A percentile compares a stretch with the other conserved stretches of the same genome.
Evolutionary conservation across 2,113 vertebrate species (phyloP).

Genomic region (Hylia prasina): DNA sequence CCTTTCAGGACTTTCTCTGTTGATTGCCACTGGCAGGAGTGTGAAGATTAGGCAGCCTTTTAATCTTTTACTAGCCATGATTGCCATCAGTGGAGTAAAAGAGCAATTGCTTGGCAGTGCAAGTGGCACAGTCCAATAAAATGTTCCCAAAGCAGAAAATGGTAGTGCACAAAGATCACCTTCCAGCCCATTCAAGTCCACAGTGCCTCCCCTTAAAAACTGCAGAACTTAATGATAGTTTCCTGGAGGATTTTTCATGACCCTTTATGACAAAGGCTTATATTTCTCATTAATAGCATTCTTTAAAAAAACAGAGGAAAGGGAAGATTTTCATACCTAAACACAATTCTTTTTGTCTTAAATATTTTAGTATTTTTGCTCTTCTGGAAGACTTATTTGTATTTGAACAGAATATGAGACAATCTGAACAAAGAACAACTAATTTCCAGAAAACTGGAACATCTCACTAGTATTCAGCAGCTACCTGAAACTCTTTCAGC

Average conservation of each 20-base stretch:
- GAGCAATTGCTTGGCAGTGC: neutral
- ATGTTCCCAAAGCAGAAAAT: neutral
- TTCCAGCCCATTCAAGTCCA: neutral
- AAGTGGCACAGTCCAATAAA: neutral
- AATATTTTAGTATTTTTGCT: neutral
- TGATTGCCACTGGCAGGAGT: neutral
- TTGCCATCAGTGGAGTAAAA: constrained; percentile 17
- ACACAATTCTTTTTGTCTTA: neutral
- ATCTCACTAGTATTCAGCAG: neutral
- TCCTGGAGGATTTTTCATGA: neutral
- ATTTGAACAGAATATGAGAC: neutral
- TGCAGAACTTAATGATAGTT: neutral
- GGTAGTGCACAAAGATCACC: neutral
- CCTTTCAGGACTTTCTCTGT: neutral
- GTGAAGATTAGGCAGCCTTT: constrained; percentile 38
- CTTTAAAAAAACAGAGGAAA: neutral
- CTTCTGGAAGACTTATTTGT: neutral
- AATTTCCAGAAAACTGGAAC: neutral
- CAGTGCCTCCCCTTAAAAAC: neutral
- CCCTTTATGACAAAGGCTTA: neutral
- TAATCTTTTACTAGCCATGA: constrained; percentile 32
- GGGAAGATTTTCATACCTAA: neutral
- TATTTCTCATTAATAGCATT: neutral
- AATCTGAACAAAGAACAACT: neutral
- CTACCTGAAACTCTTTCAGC: neutral